Evolutionary conservation across 2,888 invertebrate species (phyloP).

Genomic region (Zootermopsis nevadensis): DNA sequence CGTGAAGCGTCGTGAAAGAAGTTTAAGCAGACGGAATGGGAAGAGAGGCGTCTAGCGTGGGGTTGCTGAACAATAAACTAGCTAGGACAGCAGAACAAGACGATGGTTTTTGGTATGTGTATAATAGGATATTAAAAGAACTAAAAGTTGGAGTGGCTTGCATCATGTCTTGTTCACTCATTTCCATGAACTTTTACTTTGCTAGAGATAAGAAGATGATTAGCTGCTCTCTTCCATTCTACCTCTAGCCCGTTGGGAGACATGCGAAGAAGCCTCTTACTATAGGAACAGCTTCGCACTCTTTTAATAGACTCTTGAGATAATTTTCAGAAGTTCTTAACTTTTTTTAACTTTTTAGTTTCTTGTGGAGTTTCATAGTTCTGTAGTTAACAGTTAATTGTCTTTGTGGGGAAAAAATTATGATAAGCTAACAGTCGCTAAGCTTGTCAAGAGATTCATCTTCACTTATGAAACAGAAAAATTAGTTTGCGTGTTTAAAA

Average conservation of each 20-base stretch:
- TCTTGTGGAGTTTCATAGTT: background rate
- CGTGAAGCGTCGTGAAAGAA: no score
- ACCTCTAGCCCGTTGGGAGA: background rate
- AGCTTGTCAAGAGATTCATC: no score
- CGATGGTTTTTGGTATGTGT: background rate
- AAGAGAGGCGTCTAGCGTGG: no score
- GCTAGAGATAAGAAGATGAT: background rate
- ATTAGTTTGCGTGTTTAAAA: no score
- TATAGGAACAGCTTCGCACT: constrained; percentile 13
- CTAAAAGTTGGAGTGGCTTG: no score
- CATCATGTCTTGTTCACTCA: background rate
- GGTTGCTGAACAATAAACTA: no score
- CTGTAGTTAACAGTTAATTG: no score
- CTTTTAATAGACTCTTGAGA: constrained; percentile 10
- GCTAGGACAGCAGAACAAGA: background rate
- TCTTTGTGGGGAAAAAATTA: no score
- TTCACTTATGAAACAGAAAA: no score
- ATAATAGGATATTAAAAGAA: no score
- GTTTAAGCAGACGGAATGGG: background rate
- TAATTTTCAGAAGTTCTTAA: constrained; percentile 24
- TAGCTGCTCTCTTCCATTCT: background rate
- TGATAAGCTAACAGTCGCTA: no score
- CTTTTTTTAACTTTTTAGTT: background rate
- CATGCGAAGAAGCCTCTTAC: background rate
- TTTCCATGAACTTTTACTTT: background rate